Conservation (phyloP, 2,888 invertebrate genomes). For the Noctua janthe region DNA sequence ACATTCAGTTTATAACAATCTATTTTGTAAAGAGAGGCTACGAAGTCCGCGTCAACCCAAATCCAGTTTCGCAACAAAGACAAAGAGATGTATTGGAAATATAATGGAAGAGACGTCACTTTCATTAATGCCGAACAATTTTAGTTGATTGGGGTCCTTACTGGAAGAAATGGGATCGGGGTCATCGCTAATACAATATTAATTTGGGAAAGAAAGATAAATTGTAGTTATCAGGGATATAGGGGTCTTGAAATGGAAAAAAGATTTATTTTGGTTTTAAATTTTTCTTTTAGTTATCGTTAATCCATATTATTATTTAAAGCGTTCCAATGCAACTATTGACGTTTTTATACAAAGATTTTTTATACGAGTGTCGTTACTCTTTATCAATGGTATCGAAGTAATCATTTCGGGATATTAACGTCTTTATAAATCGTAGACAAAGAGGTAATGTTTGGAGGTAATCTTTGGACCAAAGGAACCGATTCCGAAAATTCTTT, state of each 20-base stretch:
- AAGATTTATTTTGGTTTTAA: background rate
- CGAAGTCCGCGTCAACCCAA: constrained; percentile 55
- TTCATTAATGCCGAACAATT: constrained; percentile 62
- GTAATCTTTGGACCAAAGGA: background rate
- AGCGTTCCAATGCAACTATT: background rate
- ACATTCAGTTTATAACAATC: background rate
- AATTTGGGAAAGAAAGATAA: constrained; percentile 55
- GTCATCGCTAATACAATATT: constrained; percentile 48
- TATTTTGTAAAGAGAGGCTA: constrained; percentile 1
- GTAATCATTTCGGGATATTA: background rate
- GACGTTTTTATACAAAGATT: background rate
- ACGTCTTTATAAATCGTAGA: background rate
- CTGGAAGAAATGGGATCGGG: constrained; percentile 47
- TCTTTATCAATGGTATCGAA: background rate
- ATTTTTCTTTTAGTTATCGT: background rate
- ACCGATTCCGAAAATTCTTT: background rate
- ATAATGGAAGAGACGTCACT: constrained; percentile 59
- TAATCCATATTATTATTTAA: background rate
- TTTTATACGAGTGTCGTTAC: background rate
- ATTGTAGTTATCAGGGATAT: constrained; percentile 29
- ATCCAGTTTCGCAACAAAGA: constrained; percentile 62
- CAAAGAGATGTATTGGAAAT: constrained; percentile 63
- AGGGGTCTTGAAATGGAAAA: constrained; percentile 2
- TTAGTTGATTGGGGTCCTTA: constrained; percentile 60
- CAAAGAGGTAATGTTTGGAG: background rate